Base-by-base conservation (phyloP, 2,113 vertebrate species). In the Astur gentilis region DNA sequence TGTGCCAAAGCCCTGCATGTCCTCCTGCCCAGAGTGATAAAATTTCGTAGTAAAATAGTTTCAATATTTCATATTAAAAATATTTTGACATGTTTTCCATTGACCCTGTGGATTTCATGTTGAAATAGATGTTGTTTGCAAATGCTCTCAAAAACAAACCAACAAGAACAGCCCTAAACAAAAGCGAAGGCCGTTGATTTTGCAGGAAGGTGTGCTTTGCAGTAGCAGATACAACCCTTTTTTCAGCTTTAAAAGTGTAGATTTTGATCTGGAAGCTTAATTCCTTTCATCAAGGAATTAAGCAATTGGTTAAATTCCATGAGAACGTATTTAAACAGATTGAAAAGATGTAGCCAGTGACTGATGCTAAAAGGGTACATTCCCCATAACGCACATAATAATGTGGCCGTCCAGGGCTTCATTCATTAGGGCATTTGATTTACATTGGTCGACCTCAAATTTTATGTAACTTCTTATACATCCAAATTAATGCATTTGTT, bases 331-430 rank as follows among this genome's bases (percentile, higher is more conserved):
- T 97, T 71, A 55, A 97, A 89, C 85, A 52, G 1, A 4, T 0
- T 40, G 77, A 71, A 90, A 89, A 88, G 93, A 50, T 92, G 93
- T 91, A 83, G 47, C 40, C 16, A 5, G 87, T 47, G 82, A 8
- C 34, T 58, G 71, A 40, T 60, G 76, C 77, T 75, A 11, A 8
- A 69, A 60, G 81, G 64, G 72, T 40, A 92, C 96, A 77, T 96
- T 95, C 96, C 87, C 95, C 93, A 54, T 29, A 91, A 80, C 78
- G 17, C 92, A 45, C 95, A 92, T 93, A 94, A 80, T 95, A 87
- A 97, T 84, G 96, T 91, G 89, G 45, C 34, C 10, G 0, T 64
- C 47, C 80, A 52, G 92, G 80, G 71, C 90, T 90, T n/a, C 31
- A 1, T 70, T 92, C 92, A 73, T 32, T 50, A 89, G 88, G 82